Conservation (phyloP, 2,113 vertebrate genomes). For the Haemorhous mexicanus region DNA sequence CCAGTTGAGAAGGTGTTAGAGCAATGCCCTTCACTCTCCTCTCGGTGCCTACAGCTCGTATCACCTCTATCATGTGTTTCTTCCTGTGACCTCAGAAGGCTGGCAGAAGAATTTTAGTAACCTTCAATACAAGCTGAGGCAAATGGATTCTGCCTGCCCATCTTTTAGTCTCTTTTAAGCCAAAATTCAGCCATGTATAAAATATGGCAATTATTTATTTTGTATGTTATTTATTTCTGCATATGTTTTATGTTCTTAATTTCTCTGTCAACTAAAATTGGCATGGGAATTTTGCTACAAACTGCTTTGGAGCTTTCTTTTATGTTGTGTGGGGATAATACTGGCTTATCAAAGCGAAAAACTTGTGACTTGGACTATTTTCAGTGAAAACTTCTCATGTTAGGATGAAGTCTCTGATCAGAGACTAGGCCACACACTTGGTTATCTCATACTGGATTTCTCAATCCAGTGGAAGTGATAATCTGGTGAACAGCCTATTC, state of each 20-base stretch:
- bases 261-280: background rate
- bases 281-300: background rate
- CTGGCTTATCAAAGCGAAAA: background rate
- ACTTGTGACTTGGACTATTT: background rate
- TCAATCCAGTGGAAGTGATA: background rate
- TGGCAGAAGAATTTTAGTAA: background rate
- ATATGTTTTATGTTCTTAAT: background rate
- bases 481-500: background rate
- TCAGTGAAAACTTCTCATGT: background rate
- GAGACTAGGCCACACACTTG: background rate
- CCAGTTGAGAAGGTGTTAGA: background rate
- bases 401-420: background rate
- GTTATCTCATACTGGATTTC: background rate
- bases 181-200: background rate
- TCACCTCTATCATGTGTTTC: background rate
- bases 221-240: background rate
- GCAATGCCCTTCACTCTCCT: background rate
- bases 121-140: background rate
- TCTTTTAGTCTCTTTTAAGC: background rate
- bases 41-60: fast-evolving
- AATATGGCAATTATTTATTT: background rate
- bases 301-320: background rate
- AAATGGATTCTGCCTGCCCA: background rate
- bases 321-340: background rate
- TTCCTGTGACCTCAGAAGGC: background rate